These are phyloP conservation scores for Sander lucioperca DNA, from an alignment of 2,113 vertebrate genomes.

Conservation along the genomic window DNA sequence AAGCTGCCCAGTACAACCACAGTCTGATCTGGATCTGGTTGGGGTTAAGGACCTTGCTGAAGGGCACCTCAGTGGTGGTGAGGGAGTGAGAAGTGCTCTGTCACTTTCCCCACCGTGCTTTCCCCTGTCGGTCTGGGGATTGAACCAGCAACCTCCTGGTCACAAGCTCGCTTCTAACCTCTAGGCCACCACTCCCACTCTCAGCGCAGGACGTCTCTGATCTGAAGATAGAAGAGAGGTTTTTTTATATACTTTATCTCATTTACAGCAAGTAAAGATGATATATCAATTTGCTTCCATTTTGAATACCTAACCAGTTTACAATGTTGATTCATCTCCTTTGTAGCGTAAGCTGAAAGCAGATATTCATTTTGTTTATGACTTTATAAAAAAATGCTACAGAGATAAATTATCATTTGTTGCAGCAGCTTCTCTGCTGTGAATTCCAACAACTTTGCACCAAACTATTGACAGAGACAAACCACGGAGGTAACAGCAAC, in stretches of 20 bases:
- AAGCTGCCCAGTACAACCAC: no score
- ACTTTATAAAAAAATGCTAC: slow-evolving; percentile 40
- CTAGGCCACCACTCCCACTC: no score
- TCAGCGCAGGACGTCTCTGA: background rate
- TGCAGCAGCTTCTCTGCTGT: slow-evolving; percentile 32
- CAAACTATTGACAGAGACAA: slow-evolving; percentile 52
- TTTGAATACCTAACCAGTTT: slow-evolving; percentile 40
- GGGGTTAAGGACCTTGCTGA: no score
- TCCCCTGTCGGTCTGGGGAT: no score
- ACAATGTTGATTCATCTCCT: slow-evolving; percentile 59
- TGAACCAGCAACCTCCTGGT: no score
- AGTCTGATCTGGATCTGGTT: no score
- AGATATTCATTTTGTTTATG: slow-evolving; percentile 62
- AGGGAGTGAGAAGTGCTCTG: no score
- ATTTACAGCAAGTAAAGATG: slow-evolving; percentile 52
- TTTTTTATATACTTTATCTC: slow-evolving; percentile 50
- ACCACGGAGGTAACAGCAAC: slow-evolving; percentile 31
- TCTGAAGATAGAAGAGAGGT: no score
- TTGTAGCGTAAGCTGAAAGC: slow-evolving; percentile 47
- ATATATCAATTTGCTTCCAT: slow-evolving; percentile 35
- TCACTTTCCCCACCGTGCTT: no score
- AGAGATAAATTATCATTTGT: slow-evolving; percentile 58
- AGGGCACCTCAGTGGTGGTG: no score
- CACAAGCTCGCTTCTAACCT: no score
- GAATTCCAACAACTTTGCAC: slow-evolving; percentile 41